Conservation (phyloP, 2,888 invertebrate genomes). For the Epistrophe grossulariae region DNA sequence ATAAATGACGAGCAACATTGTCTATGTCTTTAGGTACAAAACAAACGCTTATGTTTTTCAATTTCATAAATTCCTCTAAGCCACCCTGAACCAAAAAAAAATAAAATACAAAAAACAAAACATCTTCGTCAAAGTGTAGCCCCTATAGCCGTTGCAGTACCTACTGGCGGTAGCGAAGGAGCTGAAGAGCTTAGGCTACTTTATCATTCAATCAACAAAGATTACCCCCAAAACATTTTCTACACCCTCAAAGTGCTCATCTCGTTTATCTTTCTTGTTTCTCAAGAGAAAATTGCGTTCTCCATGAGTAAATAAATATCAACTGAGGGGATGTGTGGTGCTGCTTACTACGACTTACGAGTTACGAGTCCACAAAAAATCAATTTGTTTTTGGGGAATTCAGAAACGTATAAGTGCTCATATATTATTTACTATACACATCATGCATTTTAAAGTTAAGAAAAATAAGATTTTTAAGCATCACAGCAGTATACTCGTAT, state of each 20-base stretch:
- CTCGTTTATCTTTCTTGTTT: constrained; percentile 39
- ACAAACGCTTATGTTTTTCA: constrained; percentile 26
- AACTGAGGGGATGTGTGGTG: not conserved
- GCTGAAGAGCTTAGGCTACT: constrained; percentile 16
- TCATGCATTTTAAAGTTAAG: constrained; percentile 58
- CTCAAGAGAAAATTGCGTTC: constrained; percentile 38
- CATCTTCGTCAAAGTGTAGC: constrained; percentile 13
- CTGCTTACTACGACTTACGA: not conserved
- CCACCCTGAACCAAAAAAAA: constrained; percentile 47
- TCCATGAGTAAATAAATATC: constrained; percentile 11
- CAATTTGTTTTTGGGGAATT: constrained; percentile 59
- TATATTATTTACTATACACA: constrained; percentile 54
- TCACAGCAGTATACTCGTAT: not conserved
- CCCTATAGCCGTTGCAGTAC: not conserved
- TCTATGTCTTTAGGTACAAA: constrained; percentile 5
- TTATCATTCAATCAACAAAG: constrained; percentile 74
- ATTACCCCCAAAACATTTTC: constrained; percentile 64
- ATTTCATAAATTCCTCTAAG: constrained; percentile 59
- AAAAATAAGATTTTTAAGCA: not conserved
- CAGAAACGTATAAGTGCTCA: constrained; percentile 51
- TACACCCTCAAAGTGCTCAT: constrained; percentile 53
- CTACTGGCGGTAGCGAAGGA: not conserved
- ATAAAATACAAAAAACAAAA: constrained; percentile 20
- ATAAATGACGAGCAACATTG: constrained; percentile 22
- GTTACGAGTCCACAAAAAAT: constrained; percentile 52